Base-by-base conservation (phyloP, 2,113 vertebrate species). In the Mastomys natalensis region DNA sequence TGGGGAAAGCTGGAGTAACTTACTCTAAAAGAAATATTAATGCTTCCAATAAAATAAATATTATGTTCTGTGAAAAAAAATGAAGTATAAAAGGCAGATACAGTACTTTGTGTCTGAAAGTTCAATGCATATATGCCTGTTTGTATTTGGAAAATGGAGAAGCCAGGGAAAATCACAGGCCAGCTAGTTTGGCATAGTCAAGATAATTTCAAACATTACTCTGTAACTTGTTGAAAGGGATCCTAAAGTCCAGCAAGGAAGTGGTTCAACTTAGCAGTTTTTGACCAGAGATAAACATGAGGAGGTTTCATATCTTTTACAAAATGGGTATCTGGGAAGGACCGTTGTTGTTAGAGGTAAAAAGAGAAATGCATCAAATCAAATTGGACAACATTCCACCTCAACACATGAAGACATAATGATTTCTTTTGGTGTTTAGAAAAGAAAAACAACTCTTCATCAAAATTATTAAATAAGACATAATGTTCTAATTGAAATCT, bases 1-100 rank as follows among this genome's bases (percentile, higher is more conserved):
- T 45, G 53, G 89, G 51, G 86, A 82, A 0, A 84, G 31, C 64
- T 66, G 34, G 64, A 51, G 19, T 92, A 82, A 2, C 55, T 78
- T 93, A 89, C 19, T 43, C 80, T 91, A 94, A 93, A 87, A 94
- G 88, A 93, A 95, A 80, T 81, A 84, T 72, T 94, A 93, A 82
- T 40, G 60, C 16, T 76, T 90, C 90, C 4, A 92, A 84, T 77
- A 90, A 92, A 95, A 77, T 17, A 82, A 7, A 19, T 19, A 88
- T 34, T 72, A 80, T 51, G 48, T 64, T 95, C 31, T 94, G 37
- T 77, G 58, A 92, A 51, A 51, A 48, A 51, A 51, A 51, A 51
- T 51, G 9, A 51, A 51, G 51, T 51, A 5, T 43, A 85, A 45
- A 45, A 17, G 6, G 6, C 15, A 24, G 13, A 45, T 64, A 29